These are phyloP conservation scores for Champsocephalus esox DNA, from an alignment of 2,797 vertebrate genomes.

Conservation along the genomic window DNA sequence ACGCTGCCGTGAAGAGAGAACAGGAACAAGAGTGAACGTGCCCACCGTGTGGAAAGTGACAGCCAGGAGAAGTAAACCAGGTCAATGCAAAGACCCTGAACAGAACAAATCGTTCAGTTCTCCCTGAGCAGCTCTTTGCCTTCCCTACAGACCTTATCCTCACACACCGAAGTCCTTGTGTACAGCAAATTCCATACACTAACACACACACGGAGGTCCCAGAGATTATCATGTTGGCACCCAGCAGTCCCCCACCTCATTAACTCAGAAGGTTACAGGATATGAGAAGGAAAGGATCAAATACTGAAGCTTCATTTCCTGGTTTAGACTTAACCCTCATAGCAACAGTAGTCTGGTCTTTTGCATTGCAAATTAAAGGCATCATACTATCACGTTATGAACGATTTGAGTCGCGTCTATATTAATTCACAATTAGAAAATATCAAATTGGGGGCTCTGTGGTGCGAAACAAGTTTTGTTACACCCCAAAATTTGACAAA, in stretches of 20 bases:
- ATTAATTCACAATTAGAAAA: too few relatives aligned
- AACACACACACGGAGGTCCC: constrained; percentile 6
- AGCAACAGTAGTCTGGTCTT: too few relatives aligned
- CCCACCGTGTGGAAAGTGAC: constrained; percentile 47
- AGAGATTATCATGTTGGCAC: constrained; percentile 39
- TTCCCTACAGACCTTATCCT: constrained; percentile 33
- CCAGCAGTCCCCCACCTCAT: constrained; percentile 41
- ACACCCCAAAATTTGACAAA: too few relatives aligned
- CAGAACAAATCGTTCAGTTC: constrained; percentile 61
- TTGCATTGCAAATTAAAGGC: too few relatives aligned
- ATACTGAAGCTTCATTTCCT: not conserved
- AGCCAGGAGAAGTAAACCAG: constrained; percentile 66
- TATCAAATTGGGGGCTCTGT: too few relatives aligned
- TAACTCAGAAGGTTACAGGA: constrained; percentile 7
- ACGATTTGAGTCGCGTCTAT: too few relatives aligned
- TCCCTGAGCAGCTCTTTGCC: constrained; percentile 41
- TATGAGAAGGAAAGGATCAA: constrained; percentile 18
- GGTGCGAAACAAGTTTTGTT: too few relatives aligned
- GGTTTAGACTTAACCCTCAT: too few relatives aligned
- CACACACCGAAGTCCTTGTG: constrained; percentile 16
- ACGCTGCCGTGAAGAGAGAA: constrained; percentile 39
- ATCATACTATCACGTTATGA: too few relatives aligned
- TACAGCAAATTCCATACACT: constrained; percentile 3
- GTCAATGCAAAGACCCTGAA: constrained; percentile 73
- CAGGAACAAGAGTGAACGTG: constrained; percentile 21